Evolutionary conservation across 2,888 invertebrate genomes (phyloP).

Genomic region (Nezara viridula): DNA sequence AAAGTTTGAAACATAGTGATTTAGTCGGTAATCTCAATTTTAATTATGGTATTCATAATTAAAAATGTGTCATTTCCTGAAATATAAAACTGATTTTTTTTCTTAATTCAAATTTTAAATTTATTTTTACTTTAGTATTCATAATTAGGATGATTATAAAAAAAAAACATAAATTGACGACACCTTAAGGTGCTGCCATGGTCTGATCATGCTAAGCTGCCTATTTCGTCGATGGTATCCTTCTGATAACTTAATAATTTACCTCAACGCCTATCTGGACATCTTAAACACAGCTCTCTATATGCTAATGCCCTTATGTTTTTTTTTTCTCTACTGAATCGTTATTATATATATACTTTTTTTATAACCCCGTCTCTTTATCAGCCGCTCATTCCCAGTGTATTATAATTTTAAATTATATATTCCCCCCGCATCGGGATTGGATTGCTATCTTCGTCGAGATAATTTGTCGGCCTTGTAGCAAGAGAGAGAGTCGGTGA

Average conservation of each 20-base stretch:
- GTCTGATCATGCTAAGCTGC: background rate
- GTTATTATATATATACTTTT: constrained; percentile 42
- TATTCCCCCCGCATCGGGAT: background rate
- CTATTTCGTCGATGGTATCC: background rate
- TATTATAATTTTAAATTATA: constrained; percentile 42
- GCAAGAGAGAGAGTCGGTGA: background rate
- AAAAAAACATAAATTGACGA: background rate
- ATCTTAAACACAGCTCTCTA: constrained; percentile 46
- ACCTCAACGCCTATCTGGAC: background rate
- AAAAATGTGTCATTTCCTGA: too few relatives aligned
- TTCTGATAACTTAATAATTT: constrained; percentile 13
- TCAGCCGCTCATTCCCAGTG: constrained; percentile 9
- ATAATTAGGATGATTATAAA: too few relatives aligned
- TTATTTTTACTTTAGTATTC: too few relatives aligned
- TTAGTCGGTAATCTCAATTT: too few relatives aligned
- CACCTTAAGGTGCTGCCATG: constrained; percentile 4
- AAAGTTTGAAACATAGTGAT: too few relatives aligned
- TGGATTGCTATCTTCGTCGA: constrained; percentile 13
- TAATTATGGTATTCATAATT: too few relatives aligned
- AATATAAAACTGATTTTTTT: too few relatives aligned
- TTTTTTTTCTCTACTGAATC: constrained; percentile 4
- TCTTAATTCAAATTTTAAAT: too few relatives aligned
- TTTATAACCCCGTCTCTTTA: constrained; percentile 6
- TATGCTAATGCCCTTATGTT: constrained; percentile 34
- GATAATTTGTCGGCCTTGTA: constrained; percentile 38